Percentiles rank a stretch among this genome's conserved stretches.
Evolutionary conservation across 2,113 vertebrate genomes (phyloP).

Genomic region (Dendrocopos noguchii): DNA sequence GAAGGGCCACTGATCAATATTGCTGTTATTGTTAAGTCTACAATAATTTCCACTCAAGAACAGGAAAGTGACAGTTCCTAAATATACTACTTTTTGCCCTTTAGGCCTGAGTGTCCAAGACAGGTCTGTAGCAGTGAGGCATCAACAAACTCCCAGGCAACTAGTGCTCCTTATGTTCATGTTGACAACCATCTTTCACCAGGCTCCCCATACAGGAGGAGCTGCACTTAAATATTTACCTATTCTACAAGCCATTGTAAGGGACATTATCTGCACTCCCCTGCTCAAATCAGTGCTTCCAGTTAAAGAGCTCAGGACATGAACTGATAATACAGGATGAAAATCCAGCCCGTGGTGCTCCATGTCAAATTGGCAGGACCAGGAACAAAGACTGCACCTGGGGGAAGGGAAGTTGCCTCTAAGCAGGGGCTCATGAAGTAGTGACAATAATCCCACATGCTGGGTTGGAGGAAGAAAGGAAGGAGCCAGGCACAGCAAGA

Average conservation of each 20-base stretch:
- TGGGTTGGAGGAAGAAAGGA: not conserved
- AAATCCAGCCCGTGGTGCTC: not conserved
- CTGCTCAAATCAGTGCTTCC: not conserved
- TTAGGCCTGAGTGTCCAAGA: not conserved
- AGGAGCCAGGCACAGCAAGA: not conserved
- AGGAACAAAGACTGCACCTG: not conserved
- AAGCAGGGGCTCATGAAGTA: not conserved
- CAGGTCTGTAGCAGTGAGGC: not conserved
- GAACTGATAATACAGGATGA: accelerated
- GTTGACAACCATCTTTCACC: not conserved
- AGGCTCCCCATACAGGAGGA: not conserved
- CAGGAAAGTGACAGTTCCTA: not conserved
- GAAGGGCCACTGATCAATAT: not conserved
- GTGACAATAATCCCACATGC: not conserved
- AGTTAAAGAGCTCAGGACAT: not conserved
- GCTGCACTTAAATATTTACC: not conserved
- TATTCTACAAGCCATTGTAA: not conserved
- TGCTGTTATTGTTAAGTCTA: not conserved
- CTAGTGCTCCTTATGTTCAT: accelerated
- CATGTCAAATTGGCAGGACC: not conserved
- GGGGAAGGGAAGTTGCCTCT: not conserved
- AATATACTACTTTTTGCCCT: not conserved
- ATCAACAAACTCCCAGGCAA: not conserved
- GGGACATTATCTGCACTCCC: accelerated
- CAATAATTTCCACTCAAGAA: not conserved